Conservation (phyloP, 1,140 invertebrate genomes). For the Apis dorsata region DNA sequence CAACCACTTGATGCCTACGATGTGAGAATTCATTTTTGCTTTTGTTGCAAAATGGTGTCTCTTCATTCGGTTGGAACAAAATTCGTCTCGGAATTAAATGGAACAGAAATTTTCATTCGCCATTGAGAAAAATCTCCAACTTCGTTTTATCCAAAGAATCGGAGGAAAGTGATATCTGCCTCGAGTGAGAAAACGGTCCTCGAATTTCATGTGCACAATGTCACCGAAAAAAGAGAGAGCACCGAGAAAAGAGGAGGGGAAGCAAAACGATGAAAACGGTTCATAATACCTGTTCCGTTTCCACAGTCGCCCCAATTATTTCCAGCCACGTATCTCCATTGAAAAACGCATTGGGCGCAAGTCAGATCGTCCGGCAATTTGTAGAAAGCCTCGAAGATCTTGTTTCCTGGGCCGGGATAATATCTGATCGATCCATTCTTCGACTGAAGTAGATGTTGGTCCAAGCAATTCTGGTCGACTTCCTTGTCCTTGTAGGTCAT, state of each 20-base stretch:
- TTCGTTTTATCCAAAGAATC: neutral
- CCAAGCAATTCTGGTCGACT: conserved; percentile 88
- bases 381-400: conserved; percentile 88
- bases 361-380: conserved; percentile 84
- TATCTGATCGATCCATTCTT: conserved; percentile 82
- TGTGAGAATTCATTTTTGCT: neutral
- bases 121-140: neutral
- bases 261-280: neutral
- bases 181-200: neutral
- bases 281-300: conserved; percentile 81
- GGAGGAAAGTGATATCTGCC: too few relatives aligned
- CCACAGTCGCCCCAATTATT: conserved; percentile 89
- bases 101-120: neutral
- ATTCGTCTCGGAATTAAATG: neutral
- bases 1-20: neutral
- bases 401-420: conserved; percentile 88
- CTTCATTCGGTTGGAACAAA: conserved; percentile 7
- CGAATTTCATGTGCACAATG: neutral
- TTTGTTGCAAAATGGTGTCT: neutral
- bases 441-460: conserved; percentile 85
- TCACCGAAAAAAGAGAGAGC: neutral
- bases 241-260: too few relatives aligned
- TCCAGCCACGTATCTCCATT: conserved; percentile 90
- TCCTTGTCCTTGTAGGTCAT: conserved; percentile 80
- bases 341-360: conserved; percentile 89